Conservation (phyloP, 64 coral and sea anemone genomes). For the Acropora yongei region DNA sequence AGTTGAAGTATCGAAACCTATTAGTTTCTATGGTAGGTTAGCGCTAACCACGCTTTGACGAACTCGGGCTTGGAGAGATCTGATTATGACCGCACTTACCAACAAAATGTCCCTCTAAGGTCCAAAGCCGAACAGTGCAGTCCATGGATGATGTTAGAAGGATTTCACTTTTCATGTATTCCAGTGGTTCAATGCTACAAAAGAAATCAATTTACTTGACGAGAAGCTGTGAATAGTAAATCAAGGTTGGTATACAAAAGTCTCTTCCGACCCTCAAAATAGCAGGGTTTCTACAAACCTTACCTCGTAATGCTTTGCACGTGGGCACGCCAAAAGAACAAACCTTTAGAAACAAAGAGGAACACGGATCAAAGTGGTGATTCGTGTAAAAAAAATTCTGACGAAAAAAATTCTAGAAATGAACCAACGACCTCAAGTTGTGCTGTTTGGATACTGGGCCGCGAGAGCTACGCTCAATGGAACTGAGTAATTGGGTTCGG, state of each 20-base stretch:
- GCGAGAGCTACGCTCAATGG: too few relatives aligned
- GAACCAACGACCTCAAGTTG: too few relatives aligned
- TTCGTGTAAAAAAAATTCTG: too few relatives aligned
- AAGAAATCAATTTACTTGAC: not conserved
- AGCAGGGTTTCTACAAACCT: not conserved
- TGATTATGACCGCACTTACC: conserved; percentile 61
- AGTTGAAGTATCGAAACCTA: too few relatives aligned
- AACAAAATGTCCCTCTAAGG: conserved; percentile 92
- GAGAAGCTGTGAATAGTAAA: too few relatives aligned
- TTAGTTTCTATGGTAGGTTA: too few relatives aligned
- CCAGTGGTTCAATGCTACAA: conserved; percentile 88
- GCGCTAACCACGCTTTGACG: too few relatives aligned
- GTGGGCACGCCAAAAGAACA: conserved; percentile 85
- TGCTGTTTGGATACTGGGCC: too few relatives aligned
- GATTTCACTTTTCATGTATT: conserved; percentile 64
- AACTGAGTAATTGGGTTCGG: too few relatives aligned
- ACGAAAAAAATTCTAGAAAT: too few relatives aligned
- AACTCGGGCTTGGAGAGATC: conserved; percentile 25
- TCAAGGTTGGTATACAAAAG: too few relatives aligned
- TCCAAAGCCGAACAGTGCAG: conserved; percentile 94
- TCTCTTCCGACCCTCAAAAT: too few relatives aligned
- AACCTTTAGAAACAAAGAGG: conserved; percentile 41
- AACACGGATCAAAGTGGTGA: not conserved
- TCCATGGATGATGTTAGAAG: conserved; percentile 89
- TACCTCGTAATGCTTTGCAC: conserved; percentile 92